Conservation (phyloP, 2,797 vertebrate genomes). For the Platyrinchus mystaceus region DNA sequence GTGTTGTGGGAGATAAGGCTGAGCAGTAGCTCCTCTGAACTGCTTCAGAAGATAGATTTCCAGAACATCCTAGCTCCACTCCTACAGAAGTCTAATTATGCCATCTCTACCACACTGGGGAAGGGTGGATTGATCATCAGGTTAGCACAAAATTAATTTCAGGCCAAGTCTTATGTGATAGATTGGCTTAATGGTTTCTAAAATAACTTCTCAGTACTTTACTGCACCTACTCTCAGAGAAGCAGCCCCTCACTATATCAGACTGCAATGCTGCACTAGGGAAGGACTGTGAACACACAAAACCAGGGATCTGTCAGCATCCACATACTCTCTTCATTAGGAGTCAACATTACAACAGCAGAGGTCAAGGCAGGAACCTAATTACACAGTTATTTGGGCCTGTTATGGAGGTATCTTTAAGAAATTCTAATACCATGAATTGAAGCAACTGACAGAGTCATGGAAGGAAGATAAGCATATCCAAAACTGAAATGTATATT, state of each 20-base stretch:
- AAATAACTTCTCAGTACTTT: background rate
- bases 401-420: background rate
- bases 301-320: background rate
- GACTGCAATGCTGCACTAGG: background rate
- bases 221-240: background rate
- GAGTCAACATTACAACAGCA: background rate
- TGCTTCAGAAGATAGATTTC: background rate
- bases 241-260: background rate
- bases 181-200: background rate
- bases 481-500: background rate
- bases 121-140: background rate
- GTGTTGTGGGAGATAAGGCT: background rate
- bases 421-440: background rate
- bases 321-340: background rate
- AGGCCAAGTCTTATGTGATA: background rate
- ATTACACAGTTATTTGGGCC: background rate
- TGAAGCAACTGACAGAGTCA: background rate
- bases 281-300: background rate
- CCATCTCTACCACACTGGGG: background rate
- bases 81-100: background rate
- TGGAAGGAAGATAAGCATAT: background rate
- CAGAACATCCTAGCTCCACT: background rate
- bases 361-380: background rate
- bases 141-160: slow-evolving; percentile 6
- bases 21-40: background rate